Base-by-base conservation (phyloP, 2,113 vertebrate species). In the Tamias sibiricus region DNA sequence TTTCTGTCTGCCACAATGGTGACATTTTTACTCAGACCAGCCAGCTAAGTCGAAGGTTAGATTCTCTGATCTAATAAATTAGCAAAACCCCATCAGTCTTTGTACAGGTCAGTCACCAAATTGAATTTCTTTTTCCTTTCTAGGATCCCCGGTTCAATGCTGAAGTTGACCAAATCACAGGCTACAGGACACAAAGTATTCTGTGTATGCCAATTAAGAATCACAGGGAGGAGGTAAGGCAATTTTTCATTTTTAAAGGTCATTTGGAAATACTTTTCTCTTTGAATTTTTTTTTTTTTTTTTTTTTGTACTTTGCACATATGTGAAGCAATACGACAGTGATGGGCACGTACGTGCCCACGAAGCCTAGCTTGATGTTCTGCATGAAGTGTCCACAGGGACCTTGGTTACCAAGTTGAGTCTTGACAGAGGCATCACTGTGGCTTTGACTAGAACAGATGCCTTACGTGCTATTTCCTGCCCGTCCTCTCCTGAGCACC, bases 151-250 rank as follows among this genome's bases (percentile, higher is more conserved):
- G 99, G 97, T 99, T 99, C 98, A 99, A 99, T 87, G 99, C 99
- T 44, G 99, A 99, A 98, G 99, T 99, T 11, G 99, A 99, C 98
- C 99, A 99, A 98, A 99, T 99, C 98, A 99, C 99, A 54, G 99
- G 99, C 2, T 99, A 99, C 98, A 99, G 99, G 98, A 99, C 99
- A 42, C 99, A 99, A 91, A 99, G 99, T 91, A 99, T 99, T 97
- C 99, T 99, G 77, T 99, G 99, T 97, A 99, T 99, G 99, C 99
- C 99, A 57, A 99, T 99, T 98, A 99, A 99, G 98, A 99, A 99
- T 97, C 99, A 99, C 68, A 99, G 99, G 97, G 99, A 99, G 35
- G 99, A 99, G 99, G 99, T 99, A 98, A 99, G 98, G 95, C 95
- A 37, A 35, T 20, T 92, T 95, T 87, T 87, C 42, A 47, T 95